Conservation (phyloP, 2,113 vertebrate genomes). For the Zonotrichia leucophrys region DNA sequence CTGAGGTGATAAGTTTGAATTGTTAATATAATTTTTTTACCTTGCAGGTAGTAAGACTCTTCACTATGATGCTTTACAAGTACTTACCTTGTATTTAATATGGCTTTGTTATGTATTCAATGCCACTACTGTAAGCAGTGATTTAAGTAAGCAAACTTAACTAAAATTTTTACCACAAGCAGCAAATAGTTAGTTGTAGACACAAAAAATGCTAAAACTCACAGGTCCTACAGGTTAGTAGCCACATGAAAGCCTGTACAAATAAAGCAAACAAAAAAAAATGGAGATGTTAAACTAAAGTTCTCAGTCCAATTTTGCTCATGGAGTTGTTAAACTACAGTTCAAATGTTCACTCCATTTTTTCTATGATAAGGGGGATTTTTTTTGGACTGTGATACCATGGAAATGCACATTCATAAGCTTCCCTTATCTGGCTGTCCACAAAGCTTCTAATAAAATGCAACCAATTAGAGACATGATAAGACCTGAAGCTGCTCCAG, state of each 20-base stretch:
- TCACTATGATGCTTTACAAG: neutral
- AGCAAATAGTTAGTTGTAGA: neutral
- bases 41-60: neutral
- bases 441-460: neutral
- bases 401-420: neutral
- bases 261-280: neutral
- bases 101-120: neutral
- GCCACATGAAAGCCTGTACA: neutral
- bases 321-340: neutral
- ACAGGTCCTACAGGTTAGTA: neutral
- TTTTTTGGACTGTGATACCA: neutral
- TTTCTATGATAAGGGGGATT: accelerated
- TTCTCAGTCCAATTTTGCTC: no score
- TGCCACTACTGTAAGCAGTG: neutral
- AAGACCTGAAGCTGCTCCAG: neutral
- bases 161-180: neutral
- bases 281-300: no score
- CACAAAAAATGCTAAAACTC: neutral
- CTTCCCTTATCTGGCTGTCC: neutral
- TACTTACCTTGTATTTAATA: neutral
- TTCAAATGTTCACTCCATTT: accelerated
- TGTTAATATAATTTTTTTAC: neutral
- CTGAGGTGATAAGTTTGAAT: neutral
- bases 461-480: neutral
- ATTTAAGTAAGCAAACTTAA: neutral